phyloP scores from a whole-genome alignment of 2,113 vertebrate genomes.

The Macaca nemestrina region DNA sequence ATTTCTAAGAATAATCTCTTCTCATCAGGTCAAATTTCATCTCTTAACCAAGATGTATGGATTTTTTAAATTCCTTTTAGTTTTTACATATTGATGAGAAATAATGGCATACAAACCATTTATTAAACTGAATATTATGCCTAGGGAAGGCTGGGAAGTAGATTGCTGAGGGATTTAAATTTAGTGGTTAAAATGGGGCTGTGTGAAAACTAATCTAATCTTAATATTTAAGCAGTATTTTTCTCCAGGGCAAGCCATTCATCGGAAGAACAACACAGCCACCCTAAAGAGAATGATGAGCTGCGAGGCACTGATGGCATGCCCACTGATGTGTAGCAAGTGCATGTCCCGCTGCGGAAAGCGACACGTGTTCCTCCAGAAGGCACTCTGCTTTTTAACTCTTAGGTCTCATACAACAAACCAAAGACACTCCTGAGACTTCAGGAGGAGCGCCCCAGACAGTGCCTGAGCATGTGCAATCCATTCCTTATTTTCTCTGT shows the following conservation, averaged over 20 bases:
- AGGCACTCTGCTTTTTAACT: not conserved
- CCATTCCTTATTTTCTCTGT: not conserved
- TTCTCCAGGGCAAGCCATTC: slow-evolving; percentile 44
- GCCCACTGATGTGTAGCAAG: not conserved
- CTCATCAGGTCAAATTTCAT: slow-evolving; percentile 24
- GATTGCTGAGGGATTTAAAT: slow-evolving; percentile 45
- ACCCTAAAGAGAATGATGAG: slow-evolving; percentile 41
- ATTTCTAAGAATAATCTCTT: slow-evolving; percentile 10
- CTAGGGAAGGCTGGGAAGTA: not conserved
- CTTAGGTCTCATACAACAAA: not conserved
- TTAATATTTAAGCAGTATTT: slow-evolving; percentile 56
- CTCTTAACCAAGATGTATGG: not conserved
- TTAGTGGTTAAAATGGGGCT: slow-evolving; percentile 49
- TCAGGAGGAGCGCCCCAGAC: not conserved
- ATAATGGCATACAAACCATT: slow-evolving; percentile 34
- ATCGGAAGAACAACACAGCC: slow-evolving; percentile 35
- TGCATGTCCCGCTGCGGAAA: not conserved
- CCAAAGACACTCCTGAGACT: not conserved
- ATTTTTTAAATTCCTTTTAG: slow-evolving; percentile 14
- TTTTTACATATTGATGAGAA: slow-evolving; percentile 60
- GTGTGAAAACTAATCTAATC: slow-evolving; percentile 44
- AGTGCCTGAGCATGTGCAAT: not conserved
- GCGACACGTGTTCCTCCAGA: not conserved
- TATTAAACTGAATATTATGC: slow-evolving; percentile 44
- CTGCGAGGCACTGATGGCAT: not conserved